A percentile compares a stretch with the other conserved stretches of the same genome.
Conservation (phyloP, 2,888 invertebrate species). For the Malthinus seriepunctatus region DNA sequence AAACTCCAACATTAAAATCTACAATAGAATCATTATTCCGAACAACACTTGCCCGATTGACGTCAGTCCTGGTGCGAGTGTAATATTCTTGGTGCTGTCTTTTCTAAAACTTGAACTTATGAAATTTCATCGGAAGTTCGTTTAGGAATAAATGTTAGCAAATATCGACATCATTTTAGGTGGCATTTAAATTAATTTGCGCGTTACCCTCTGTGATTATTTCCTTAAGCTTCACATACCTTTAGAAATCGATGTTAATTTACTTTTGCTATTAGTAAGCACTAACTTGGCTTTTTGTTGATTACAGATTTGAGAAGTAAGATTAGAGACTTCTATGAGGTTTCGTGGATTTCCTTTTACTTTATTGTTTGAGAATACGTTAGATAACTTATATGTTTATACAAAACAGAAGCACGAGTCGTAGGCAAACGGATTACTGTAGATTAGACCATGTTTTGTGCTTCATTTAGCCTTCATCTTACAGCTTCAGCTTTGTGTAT, state of each 20-base stretch:
- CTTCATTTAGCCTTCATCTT: conserved; percentile 38
- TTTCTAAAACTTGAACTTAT: too few relatives aligned
- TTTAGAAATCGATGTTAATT: conserved; percentile 20
- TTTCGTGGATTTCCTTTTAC: conserved; percentile 25
- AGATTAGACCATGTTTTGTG: conserved; percentile 38
- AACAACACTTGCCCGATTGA: too few relatives aligned
- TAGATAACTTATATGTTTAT: conserved; percentile 31
- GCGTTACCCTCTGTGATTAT: too few relatives aligned
- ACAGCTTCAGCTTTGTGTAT: conserved; percentile 28
- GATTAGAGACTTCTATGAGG: conserved; percentile 42
- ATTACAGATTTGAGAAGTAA: conserved; percentile 44
- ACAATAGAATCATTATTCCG: too few relatives aligned
- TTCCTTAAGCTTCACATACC: too few relatives aligned
- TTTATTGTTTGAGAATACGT: conserved; percentile 26
- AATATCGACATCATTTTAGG: too few relatives aligned
- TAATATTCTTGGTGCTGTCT: too few relatives aligned
- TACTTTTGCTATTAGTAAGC: conserved; percentile 27
- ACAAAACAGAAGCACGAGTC: conserved; percentile 30
- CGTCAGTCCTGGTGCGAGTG: too few relatives aligned
- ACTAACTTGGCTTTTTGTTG: conserved; percentile 43
- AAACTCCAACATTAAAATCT: too few relatives aligned
- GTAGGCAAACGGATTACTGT: conserved; percentile 36
- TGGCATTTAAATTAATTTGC: too few relatives aligned
- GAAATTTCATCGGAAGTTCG: too few relatives aligned
- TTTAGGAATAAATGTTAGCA: too few relatives aligned